Evolutionary conservation across 2,888 invertebrate genomes (phyloP), one percentile per base, ranked within the genome.

Genomic region (Monochamus alternatus): DNA sequence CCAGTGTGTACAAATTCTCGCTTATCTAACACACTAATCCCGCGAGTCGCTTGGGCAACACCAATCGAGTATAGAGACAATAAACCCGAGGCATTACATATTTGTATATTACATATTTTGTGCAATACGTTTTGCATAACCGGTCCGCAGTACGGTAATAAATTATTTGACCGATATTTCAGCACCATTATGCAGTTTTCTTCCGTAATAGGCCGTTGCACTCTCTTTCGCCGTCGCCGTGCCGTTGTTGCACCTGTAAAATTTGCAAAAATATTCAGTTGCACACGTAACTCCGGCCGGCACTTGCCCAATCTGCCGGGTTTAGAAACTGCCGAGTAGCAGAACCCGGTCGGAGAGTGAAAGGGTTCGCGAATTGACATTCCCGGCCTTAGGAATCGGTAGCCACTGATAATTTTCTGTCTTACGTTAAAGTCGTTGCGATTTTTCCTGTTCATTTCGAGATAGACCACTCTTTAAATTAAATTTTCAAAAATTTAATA

Each of bases 81-180:
- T 30, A 55, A 55, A 55, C 55, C 60, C 47, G n/a, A 51, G 60
- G 47, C 55, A 43, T 71, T 71, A 62, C 71, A 71, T 71, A 69
- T 69, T 69, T 60, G 69, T 69, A 62, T 63, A 63, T 63, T 63
- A 71, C 44, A 62, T 71, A 66, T 71, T 70, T 71, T 71, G 71
- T 71, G 71, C 71, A 71, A 71, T 71, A 71, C 38, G 30, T 62
- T 74, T 74, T 74, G 64, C 74, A 74, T 74, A 74, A 74, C 60
- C 65, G 59, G 65, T 63, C 14, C 47, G 52, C 22, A 44, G 31
- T 55, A 70, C 52, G 31, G 47, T 51, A 75, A 66, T 75, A 75
- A 75, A 72, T 72, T 60, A 72, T 75, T 72, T 75, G 75, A 75
- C 75, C 75, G 75, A 75, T 75, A 75, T 75, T 75, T 75, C 75